Evolutionary conservation across 2,888 invertebrate genomes (phyloP).

Genomic region (Tipula helvola): DNA sequence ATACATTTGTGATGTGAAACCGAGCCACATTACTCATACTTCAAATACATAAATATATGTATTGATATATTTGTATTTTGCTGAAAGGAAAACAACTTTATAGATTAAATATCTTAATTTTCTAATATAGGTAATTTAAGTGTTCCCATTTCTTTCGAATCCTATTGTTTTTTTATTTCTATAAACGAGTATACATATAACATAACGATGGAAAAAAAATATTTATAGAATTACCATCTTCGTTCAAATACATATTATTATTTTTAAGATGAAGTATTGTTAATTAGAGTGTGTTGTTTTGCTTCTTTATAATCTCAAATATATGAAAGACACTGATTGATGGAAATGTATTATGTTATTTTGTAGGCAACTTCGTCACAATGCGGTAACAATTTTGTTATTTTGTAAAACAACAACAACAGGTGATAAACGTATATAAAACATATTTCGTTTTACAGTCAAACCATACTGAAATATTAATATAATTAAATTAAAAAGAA

Average conservation of each 20-base stretch:
- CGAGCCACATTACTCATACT: background rate
- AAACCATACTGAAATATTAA: background rate
- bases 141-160: background rate
- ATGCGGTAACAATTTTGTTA: too few species aligned
- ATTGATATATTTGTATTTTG: background rate
- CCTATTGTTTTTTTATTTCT: background rate
- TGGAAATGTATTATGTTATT: background rate
- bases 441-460: background rate
- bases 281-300: background rate
- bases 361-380: background rate
- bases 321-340: background rate
- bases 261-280: background rate
- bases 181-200: background rate
- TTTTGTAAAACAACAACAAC: background rate
- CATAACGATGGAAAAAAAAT: background rate
- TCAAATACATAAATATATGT: too few species aligned
- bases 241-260: background rate
- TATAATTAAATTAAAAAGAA: background rate
- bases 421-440: background rate
- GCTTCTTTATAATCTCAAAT: background rate
- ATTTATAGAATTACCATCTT: background rate
- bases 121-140: background rate
- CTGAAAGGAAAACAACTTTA: background rate
- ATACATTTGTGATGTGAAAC: background rate
- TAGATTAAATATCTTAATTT: background rate